Evolutionary conservation across 2,888 invertebrate species (phyloP), one percentile per base, ranked within the genome.

Genomic region (Charanyca ferruginea): DNA sequence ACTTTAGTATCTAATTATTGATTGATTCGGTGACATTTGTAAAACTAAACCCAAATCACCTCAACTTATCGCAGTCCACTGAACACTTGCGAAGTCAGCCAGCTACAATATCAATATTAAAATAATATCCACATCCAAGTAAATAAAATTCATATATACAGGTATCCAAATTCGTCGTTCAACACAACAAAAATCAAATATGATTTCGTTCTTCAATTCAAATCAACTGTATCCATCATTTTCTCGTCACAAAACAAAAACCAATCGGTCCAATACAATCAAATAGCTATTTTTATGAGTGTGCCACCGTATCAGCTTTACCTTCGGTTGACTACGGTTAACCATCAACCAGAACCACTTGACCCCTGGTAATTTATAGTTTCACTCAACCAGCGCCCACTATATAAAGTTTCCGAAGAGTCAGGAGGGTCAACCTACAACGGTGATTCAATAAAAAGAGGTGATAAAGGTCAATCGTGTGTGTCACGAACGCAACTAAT

Each of bases 401-500:
- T 54, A 58, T 23, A 70, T 58, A 65, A 77, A 70, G 66, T 74
- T 84, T 79, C 61, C 49, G 48, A 63, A 71, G 72, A 85, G 79
- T 72, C 79, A 73, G 79, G 51, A 63, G 77, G 89, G 73, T 81
- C 89, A 68, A 59, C 48, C 62, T 83, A 80, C 41, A 82, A 57
- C 82, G 87, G 88, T 83, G 79, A 85, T 83, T 85, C 83, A 85
- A 87, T 87, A 88, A 85, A 85, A 87, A 87, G 83, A 87, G 84
- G 84, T 88, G 87, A 91, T 90, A 86, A 89, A 87, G 91, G 91
- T 91, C 90, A 90, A 90, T 90, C 87, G 90, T 87, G 87, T 88
- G 87, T 90, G 89, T 89, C 91, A 91, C 91, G 91, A 87, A 89
- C 86, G 89, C 85, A 83, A 83, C 86, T 88, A 88, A 90, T 88